phyloP scores from a whole-genome alignment of 2,797 vertebrate genomes.

The Xiphorhynchus erythropygius region DNA sequence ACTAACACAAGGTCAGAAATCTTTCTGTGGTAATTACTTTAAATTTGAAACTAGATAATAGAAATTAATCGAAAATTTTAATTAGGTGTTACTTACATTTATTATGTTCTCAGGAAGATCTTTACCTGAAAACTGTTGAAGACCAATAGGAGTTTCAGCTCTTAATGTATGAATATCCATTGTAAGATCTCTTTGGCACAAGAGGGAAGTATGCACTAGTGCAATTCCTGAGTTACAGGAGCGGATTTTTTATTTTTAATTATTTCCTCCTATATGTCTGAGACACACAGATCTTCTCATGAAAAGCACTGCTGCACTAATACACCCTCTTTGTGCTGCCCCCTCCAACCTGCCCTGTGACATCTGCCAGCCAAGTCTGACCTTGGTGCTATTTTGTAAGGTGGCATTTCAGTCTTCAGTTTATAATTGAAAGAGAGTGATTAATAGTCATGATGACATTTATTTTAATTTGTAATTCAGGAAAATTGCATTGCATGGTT shows the following conservation, averaged over 20 bases:
- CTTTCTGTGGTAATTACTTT: neutral
- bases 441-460: neutral
- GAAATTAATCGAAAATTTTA: neutral
- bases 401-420: neutral
- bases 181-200: neutral
- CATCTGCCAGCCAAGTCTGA: neutral
- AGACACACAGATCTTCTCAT: neutral
- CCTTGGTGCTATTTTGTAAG: neutral
- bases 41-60: neutral
- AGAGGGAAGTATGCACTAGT: neutral
- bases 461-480: neutral
- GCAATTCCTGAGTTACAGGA: neutral
- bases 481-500: neutral
- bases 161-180: neutral
- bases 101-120: neutral
- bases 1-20: neutral
- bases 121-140: neutral
- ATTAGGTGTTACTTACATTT: neutral
- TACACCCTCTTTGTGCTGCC: neutral
- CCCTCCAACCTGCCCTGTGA: neutral
- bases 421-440: neutral
- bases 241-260: neutral
- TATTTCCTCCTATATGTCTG: neutral
- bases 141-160: neutral
- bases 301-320: neutral